phyloP scores from a whole-genome alignment of 1,140 invertebrate species.

The Philaenus spumarius region DNA sequence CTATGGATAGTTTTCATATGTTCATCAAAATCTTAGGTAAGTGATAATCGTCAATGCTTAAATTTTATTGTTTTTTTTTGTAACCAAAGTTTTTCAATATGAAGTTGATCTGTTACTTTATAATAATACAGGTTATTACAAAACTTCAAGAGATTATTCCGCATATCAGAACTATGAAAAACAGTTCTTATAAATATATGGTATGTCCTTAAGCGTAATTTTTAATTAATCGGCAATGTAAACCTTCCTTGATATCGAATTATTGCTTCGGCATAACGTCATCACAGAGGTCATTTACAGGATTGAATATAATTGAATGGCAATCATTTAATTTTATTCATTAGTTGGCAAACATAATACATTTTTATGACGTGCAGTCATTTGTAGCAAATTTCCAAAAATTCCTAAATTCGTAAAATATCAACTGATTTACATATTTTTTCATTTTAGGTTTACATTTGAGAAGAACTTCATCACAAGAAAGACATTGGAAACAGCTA shows the following conservation, averaged over 20 bases:
- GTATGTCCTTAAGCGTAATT: neutral
- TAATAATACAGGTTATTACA: neutral
- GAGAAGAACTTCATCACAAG: slow-evolving; percentile 34
- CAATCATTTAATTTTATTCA: neutral
- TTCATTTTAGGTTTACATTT: slow-evolving; percentile 37
- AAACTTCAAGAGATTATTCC: neutral
- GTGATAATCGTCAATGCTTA: neutral
- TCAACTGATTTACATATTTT: neutral
- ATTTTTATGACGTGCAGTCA: neutral
- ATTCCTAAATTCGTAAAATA: slow-evolving; percentile 3
- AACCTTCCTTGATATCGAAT: too few relatives aligned
- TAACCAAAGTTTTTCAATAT: neutral
- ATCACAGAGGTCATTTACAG: neutral
- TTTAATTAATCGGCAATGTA: too few relatives aligned
- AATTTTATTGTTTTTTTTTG: neutral
- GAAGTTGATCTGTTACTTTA: neutral
- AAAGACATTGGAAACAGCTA: slow-evolving; percentile 44
- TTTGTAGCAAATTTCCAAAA: too few relatives aligned
- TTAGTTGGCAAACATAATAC: neutral
- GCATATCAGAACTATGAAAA: neutral
- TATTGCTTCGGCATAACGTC: too few relatives aligned
- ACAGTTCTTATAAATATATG: neutral
- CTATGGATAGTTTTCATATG: slow-evolving; percentile 39
- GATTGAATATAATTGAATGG: neutral
- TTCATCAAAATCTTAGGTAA: slow-evolving; percentile 42